phyloP scores from a whole-genome alignment of 2,888 invertebrate genomes.

The Schizaphis graminum region DNA sequence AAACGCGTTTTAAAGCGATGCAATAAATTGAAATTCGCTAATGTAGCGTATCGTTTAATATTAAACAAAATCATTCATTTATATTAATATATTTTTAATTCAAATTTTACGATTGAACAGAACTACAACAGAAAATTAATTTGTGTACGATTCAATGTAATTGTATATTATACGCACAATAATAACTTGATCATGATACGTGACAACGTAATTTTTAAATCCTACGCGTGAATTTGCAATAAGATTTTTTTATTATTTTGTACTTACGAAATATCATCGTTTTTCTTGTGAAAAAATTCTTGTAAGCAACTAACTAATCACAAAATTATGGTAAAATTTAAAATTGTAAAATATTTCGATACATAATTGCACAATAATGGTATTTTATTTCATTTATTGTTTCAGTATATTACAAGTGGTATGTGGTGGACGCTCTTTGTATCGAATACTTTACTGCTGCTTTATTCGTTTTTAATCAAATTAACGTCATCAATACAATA shows the following conservation, averaged over 20 bases:
- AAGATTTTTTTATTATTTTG: not conserved
- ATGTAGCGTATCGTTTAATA: not conserved
- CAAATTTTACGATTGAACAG: not conserved
- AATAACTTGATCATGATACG: not conserved
- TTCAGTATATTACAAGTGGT: not conserved
- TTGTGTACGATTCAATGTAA: not conserved
- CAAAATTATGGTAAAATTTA: not conserved
- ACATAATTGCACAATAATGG: not conserved
- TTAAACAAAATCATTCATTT: not conserved
- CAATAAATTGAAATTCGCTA: not conserved
- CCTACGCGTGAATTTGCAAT: not conserved
- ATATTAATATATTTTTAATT: not conserved
- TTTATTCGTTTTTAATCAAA: not conserved
- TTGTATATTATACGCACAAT: not conserved
- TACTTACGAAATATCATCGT: not conserved
- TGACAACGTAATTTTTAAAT: not conserved
- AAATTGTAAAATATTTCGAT: not conserved
- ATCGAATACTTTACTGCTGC: not conserved
- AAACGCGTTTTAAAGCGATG: not conserved
- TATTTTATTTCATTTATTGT: not conserved
- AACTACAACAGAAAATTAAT: not conserved
- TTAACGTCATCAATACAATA: not conserved
- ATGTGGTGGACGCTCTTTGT: not conserved
- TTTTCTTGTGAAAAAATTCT: not conserved
- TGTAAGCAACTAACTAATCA: not conserved